Evolutionary conservation across 1,140 invertebrate species (phyloP).

Genomic region (Zaprionus lachaisei): DNA sequence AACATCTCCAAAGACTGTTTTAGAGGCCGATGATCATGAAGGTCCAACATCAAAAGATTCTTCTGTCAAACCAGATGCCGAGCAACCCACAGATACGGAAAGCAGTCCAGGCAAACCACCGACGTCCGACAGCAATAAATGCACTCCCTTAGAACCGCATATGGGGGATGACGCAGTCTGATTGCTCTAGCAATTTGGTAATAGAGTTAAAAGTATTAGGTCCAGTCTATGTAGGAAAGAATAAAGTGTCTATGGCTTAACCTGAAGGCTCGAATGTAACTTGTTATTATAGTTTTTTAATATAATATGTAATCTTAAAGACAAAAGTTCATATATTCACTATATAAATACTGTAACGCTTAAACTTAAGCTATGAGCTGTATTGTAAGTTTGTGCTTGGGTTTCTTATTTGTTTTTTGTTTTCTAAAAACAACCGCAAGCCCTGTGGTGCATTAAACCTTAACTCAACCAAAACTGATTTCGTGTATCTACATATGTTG

Average conservation of each 20-base stretch:
- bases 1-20: not conserved
- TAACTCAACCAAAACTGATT: slow-evolving; percentile 12
- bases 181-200: not conserved
- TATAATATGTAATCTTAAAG: slow-evolving; percentile 12
- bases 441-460: slow-evolving; percentile 1
- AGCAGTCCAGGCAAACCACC: not conserved
- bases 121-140: not conserved
- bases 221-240: not conserved
- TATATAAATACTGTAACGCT: not conserved
- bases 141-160: not conserved
- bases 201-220: not conserved
- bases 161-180: not conserved
- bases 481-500: not conserved
- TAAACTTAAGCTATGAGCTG: slow-evolving; percentile 20
- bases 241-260: not conserved
- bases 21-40: not conserved
- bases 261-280: slow-evolving; percentile 32
- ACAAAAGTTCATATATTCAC: slow-evolving; percentile 1
- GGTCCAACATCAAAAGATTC: not conserved
- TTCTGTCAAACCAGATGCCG: not conserved
- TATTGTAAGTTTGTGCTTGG: slow-evolving; percentile 1
- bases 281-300: slow-evolving; percentile 45
- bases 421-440: slow-evolving; percentile 9
- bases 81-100: not conserved
- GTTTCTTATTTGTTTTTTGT: slow-evolving; percentile 26